Conservation (phyloP, 2,888 invertebrate species). For the Aplocera efformata region DNA sequence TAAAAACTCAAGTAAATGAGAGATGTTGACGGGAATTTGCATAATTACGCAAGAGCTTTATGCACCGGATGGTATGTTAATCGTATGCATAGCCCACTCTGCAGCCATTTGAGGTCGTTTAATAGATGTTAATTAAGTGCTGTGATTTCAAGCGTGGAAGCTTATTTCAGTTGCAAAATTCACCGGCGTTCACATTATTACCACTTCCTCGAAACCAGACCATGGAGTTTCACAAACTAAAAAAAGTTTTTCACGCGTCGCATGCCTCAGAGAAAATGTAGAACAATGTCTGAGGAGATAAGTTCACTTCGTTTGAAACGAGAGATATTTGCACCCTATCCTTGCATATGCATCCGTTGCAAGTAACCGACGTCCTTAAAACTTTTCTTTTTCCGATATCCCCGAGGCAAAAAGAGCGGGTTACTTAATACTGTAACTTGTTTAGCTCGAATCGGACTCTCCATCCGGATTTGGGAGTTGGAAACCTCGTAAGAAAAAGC, state of each 20-base stretch:
- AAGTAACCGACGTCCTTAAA: slow-evolving; percentile 45
- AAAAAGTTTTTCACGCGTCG: slow-evolving; percentile 62
- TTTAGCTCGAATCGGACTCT: slow-evolving; percentile 64
- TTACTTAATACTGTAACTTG: slow-evolving; percentile 71
- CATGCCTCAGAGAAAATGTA: slow-evolving; percentile 59
- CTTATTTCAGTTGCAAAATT: slow-evolving; percentile 14
- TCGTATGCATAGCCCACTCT: slow-evolving; percentile 53
- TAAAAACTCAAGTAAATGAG: slow-evolving; percentile 48
- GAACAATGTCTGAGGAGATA: slow-evolving; percentile 63
- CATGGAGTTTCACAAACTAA: slow-evolving; percentile 38
- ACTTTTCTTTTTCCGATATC: slow-evolving; percentile 56
- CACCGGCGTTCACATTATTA: not conserved
- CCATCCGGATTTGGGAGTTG: slow-evolving; percentile 59
- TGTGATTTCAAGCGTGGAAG: slow-evolving; percentile 27
- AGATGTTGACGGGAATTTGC: slow-evolving; percentile 52
- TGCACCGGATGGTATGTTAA: slow-evolving; percentile 51
- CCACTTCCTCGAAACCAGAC: too few relatives aligned
- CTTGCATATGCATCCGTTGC: slow-evolving; percentile 61
- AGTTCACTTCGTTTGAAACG: slow-evolving; percentile 70
- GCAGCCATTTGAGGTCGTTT: slow-evolving; percentile 42
- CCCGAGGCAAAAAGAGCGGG: slow-evolving; percentile 60
- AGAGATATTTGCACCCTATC: slow-evolving; percentile 58
- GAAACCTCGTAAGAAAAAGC: slow-evolving; percentile 47
- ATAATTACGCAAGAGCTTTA: slow-evolving; percentile 62
- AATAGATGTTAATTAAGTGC: slow-evolving; percentile 42